phyloP scores from a whole-genome alignment of 2,888 invertebrate genomes.

The Adelognathus sp. region DNA sequence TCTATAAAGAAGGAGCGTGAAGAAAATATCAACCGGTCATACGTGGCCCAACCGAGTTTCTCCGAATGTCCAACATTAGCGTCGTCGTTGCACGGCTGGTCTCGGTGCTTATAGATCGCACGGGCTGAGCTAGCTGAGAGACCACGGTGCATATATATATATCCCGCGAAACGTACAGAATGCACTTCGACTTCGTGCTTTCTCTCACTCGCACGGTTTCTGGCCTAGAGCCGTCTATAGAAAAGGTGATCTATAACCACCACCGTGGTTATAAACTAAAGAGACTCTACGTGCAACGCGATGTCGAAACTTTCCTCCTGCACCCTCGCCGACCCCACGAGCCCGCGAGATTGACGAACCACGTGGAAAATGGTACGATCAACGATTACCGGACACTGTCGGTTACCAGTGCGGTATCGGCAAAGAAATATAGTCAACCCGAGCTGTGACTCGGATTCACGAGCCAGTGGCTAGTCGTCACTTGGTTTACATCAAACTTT shows the following conservation, averaged over 20 bases:
- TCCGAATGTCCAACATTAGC: constrained; percentile 75
- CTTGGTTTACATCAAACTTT: too few species aligned
- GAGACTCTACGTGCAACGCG: background rate
- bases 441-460: too few species aligned
- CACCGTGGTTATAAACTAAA: background rate
- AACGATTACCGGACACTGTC: constrained; percentile 11
- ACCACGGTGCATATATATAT: background rate
- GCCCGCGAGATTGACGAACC: constrained; percentile 12
- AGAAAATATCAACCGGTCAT: constrained; percentile 64
- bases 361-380: constrained; percentile 51
- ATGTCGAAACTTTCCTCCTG: background rate
- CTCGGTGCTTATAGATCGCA: constrained; percentile 11
- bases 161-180: background rate
- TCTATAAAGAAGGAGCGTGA: constrained; percentile 57
- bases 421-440: too few species aligned
- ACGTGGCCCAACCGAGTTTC: constrained; percentile 80
- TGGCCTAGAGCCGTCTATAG: constrained; percentile 55
- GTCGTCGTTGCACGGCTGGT: too few species aligned
- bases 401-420: background rate
- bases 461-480: too few species aligned
- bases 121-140: constrained; percentile 1
- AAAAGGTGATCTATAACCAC: constrained; percentile 23
- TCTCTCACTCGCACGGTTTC: background rate
- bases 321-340: background rate
- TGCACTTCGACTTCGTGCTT: background rate